phyloP scores from a whole-genome alignment of 1,140 invertebrate genomes.

The Bombus ignitus region DNA sequence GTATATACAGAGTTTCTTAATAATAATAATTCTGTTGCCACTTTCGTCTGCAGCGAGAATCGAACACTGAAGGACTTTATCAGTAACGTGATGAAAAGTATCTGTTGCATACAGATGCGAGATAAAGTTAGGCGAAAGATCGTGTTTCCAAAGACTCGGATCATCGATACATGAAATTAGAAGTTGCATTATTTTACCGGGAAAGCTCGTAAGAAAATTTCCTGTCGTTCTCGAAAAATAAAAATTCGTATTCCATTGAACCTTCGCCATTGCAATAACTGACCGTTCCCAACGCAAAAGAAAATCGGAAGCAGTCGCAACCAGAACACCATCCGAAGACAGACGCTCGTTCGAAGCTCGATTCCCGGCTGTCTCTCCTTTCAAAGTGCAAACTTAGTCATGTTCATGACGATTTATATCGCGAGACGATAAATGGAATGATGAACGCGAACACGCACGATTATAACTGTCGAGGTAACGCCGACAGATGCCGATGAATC shows the following conservation, averaged over 20 bases:
- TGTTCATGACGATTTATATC: slow-evolving; percentile 44
- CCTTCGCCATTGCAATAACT: too few species aligned
- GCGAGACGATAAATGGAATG: slow-evolving; percentile 63
- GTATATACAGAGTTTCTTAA: too few species aligned
- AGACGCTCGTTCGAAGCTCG: background rate
- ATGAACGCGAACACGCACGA: slow-evolving; percentile 63
- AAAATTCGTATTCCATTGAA: background rate
- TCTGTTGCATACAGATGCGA: too few species aligned
- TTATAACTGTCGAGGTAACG: slow-evolving; percentile 60
- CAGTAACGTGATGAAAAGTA: too few species aligned
- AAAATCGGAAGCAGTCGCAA: background rate
- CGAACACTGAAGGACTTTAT: too few species aligned
- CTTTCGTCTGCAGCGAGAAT: too few species aligned
- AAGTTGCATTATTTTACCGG: too few species aligned
- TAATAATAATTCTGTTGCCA: too few species aligned
- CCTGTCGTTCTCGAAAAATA: background rate
- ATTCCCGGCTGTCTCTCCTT: background rate
- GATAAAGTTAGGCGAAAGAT: too few species aligned
- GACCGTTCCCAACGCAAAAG: background rate
- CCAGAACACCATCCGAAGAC: background rate
- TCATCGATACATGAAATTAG: too few species aligned
- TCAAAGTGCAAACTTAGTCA: slow-evolving; percentile 14
- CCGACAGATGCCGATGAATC: slow-evolving; percentile 62
- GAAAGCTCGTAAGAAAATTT: too few species aligned
- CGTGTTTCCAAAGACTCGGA: too few species aligned